Evolutionary conservation across 2,888 invertebrate species (phyloP), one percentile per base, ranked within the genome.

Genomic region (Reticulitermes lucifugus): DNA sequence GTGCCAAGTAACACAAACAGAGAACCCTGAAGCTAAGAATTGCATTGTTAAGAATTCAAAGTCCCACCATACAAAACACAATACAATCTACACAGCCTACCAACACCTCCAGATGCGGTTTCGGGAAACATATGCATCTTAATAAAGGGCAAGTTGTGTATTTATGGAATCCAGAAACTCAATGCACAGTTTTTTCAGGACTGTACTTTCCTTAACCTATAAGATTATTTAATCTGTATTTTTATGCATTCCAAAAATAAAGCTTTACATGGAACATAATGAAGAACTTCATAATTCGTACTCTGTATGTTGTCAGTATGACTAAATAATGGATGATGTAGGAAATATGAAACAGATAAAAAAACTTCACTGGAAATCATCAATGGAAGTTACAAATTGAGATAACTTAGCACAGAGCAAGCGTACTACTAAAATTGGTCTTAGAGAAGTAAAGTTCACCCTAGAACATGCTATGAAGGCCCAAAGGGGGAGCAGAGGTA

Each of bases 71-170:
- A 35, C 84, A 55, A 85, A 85, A 73, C 85, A 85, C 77, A 85
- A 83, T 51, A 86, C 94, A 86, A 93, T 95, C 80, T 91, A 94
- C 87, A 95, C 93, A 89, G 95, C 95, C 9, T 95, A 95, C 85
- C 95, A 95, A 88, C 93, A 94, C 89, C 92, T 95, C 88, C 95
- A 95, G 90, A 94, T 94, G 89, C 93, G 95, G 85, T 94, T 95
- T 90, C 91, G 93, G 87, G 95, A 95, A 89, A 95, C 95, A 51
- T 95, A 95, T 90, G 94, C 94, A 88, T 94, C 86, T 25, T 86
- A 86, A 77, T 65, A 12, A 25, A 65, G 6, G 14, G 65, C 65
- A n/a, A 65, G 55, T 51, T 51, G 51, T 55, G 18, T 18, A 5
- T 18, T 55, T 55, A 55, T 55, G 55, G 41, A 46, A 46, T n/a